phyloP scores from a whole-genome alignment of 2,113 vertebrate species.

The Ctenodactylus gundi region DNA sequence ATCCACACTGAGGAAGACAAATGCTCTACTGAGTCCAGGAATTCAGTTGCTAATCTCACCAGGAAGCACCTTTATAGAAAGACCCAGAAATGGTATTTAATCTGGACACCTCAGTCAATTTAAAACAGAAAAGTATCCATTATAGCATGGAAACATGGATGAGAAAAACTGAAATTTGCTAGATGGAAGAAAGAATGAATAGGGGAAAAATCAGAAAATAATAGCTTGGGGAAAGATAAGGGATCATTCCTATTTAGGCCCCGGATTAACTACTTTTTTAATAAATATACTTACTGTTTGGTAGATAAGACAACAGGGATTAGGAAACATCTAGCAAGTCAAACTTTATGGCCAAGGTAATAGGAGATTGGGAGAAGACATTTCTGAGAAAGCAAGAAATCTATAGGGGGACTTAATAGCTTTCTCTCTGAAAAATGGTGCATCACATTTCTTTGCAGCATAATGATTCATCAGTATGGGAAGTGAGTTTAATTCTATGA shows the following conservation, averaged over 20 bases:
- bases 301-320: not conserved
- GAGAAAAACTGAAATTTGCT: not conserved
- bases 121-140: not conserved
- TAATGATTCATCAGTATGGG: conserved; percentile 36
- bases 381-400: conserved; percentile 14
- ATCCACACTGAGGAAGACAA: not conserved
- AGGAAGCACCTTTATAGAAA: not conserved
- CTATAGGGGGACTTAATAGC: not conserved
- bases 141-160: not conserved
- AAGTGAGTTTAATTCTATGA: conserved; percentile 4
- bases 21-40: not conserved
- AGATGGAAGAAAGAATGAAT: not conserved
- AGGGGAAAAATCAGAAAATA: not conserved
- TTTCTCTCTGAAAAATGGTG: conserved; percentile 2
- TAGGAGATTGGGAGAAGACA: not conserved
- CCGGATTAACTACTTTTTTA: not conserved
- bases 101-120: not conserved
- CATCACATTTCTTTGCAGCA: conserved; percentile 26
- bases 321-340: not conserved
- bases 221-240: not conserved
- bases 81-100: not conserved
- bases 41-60: not conserved
- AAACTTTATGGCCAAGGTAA: not conserved
- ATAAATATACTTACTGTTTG: not conserved
- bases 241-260: not conserved